Conservation (phyloP, 2,888 invertebrate species). For the Pristionchus entomophagus region DNA sequence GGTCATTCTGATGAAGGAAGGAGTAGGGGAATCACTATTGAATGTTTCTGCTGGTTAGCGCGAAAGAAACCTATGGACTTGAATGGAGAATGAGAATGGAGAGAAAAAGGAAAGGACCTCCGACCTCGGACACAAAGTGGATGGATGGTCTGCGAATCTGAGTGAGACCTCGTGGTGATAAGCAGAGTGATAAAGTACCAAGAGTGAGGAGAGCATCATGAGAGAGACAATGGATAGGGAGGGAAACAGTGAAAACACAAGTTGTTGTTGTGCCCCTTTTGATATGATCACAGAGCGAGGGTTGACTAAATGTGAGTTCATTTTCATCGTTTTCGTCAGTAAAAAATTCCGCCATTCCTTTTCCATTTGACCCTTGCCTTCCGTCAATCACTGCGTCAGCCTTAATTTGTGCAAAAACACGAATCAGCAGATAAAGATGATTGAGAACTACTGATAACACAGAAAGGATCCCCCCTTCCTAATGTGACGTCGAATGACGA, state of each 20-base stretch:
- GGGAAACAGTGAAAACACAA: conserved; percentile 18
- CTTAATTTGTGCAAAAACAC: neutral
- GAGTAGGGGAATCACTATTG: too few relatives aligned
- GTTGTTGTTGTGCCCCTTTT: conserved; percentile 19
- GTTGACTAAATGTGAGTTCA: neutral
- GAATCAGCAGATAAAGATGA: conserved; percentile 6
- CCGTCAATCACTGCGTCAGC: too few relatives aligned
- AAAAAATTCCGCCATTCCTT: too few relatives aligned
- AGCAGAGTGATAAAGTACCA: conserved; percentile 14
- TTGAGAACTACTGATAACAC: too few relatives aligned
- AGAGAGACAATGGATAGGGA: neutral
- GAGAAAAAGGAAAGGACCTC: neutral
- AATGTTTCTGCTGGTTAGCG: neutral
- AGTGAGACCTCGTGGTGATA: conserved; percentile 20
- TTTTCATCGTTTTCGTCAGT: too few relatives aligned
- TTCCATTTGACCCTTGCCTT: too few relatives aligned
- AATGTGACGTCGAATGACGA: conserved; percentile 24
- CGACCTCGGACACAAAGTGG: neutral
- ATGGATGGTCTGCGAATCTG: neutral
- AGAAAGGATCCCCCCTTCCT: neutral
- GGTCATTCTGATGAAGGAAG: neutral
- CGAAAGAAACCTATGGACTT: neutral
- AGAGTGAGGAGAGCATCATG: neutral
- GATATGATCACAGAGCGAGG: neutral
- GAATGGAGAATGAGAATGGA: neutral